phyloP scores from a whole-genome alignment of 2,113 vertebrate species.

The Calypte anna region DNA sequence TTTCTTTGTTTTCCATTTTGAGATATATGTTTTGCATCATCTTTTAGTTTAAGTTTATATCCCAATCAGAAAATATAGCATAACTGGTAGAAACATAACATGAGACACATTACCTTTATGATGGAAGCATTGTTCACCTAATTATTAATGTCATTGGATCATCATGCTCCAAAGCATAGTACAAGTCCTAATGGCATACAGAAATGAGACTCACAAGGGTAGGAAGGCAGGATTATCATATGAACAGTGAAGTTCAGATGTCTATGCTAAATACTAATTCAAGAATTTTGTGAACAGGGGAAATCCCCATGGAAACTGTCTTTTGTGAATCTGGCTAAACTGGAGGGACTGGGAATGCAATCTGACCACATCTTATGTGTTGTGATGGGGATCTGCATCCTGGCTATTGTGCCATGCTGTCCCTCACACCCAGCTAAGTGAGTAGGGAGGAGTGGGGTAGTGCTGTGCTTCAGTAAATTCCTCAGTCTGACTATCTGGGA shows the following conservation, averaged over 20 bases:
- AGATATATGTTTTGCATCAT: not conserved
- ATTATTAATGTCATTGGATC: not conserved
- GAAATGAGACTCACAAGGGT: not conserved
- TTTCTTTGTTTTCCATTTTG: not conserved
- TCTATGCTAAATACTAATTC: not conserved
- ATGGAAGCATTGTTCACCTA: not conserved
- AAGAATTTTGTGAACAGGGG: not conserved
- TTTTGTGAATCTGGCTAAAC: not conserved
- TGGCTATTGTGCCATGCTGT: not conserved
- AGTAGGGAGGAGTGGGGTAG: not conserved
- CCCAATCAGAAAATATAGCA: not conserved
- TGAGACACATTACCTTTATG: not conserved
- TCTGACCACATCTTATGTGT: not conserved
- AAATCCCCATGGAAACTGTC: not conserved
- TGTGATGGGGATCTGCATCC: not conserved
- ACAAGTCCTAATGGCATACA: not conserved
- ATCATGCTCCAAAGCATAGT: not conserved
- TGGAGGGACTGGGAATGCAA: not conserved
- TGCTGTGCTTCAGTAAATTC: not conserved
- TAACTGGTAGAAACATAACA: not conserved
- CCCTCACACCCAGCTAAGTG: rapidly evolving
- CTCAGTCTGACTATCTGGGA: not conserved
- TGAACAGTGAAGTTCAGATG: not conserved
- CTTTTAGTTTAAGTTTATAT: not conserved
- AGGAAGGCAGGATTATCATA: not conserved